Evolutionary conservation across 2,113 vertebrate species (phyloP).

Genomic region (Tachuris rubrigastra): DNA sequence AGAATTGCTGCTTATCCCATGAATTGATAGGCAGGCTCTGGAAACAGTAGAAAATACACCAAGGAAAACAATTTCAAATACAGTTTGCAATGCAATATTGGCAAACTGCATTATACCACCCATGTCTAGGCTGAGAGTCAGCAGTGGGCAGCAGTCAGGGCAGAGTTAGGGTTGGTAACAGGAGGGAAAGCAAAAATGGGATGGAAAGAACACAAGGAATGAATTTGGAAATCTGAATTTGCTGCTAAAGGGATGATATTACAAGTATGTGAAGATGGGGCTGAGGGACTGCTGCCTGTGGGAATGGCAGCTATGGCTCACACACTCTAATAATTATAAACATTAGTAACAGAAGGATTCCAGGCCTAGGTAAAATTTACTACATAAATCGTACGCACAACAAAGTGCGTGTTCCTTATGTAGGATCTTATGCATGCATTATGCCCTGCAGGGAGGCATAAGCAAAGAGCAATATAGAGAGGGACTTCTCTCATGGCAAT

Average conservation of each 20-base stretch:
- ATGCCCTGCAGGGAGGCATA: not conserved
- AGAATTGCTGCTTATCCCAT: not conserved
- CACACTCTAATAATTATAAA: not conserved
- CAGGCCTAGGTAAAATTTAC: not conserved
- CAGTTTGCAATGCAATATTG: not conserved
- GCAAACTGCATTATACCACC: not conserved
- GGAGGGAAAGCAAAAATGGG: not conserved
- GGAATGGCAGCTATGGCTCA: not conserved
- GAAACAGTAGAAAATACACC: not conserved
- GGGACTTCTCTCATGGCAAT: not conserved
- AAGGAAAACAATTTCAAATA: not conserved
- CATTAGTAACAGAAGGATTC: not conserved
- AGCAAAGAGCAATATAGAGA: not conserved
- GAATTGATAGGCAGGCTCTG: not conserved
- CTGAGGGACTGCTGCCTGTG: not conserved
- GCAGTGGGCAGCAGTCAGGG: not conserved
- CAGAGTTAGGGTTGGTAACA: not conserved
- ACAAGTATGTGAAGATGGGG: not conserved
- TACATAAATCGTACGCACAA: not conserved
- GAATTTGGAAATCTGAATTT: not conserved
- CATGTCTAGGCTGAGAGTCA: not conserved
- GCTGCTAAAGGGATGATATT: not conserved
- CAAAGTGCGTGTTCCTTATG: not conserved
- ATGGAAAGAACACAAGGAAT: not conserved
- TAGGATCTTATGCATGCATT: not conserved